Conservation (phyloP, 2,888 invertebrate species). For the Eucera pruinosa region DNA sequence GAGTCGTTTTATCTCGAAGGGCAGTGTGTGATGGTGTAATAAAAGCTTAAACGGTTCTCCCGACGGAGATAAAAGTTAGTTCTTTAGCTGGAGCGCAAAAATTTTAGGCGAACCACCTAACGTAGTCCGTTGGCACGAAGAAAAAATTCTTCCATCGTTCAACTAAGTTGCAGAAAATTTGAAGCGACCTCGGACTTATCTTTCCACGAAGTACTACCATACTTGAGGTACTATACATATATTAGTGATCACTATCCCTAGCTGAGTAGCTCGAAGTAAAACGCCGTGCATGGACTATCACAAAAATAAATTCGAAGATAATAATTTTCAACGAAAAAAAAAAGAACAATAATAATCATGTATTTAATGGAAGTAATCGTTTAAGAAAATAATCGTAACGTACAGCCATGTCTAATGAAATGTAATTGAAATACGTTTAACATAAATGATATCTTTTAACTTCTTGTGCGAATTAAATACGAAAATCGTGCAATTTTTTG, state of each 20-base stretch:
- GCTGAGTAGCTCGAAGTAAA: background rate
- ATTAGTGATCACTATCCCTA: too few relatives aligned
- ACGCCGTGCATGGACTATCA: too few relatives aligned
- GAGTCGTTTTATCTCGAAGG: slow-evolving; percentile 37
- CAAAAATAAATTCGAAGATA: too few relatives aligned
- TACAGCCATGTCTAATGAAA: too few relatives aligned
- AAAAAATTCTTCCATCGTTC: slow-evolving; percentile 6
- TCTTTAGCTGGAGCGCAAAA: slow-evolving; percentile 25
- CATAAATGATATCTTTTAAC: too few relatives aligned
- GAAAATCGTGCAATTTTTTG: too few relatives aligned
- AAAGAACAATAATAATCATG: too few relatives aligned
- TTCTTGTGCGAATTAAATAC: too few relatives aligned
- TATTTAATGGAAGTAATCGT: too few relatives aligned
- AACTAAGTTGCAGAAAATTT: slow-evolving; percentile 2
- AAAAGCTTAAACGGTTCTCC: slow-evolving; percentile 46
- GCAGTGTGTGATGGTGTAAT: slow-evolving; percentile 35
- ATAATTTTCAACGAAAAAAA: too few relatives aligned
- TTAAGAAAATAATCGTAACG: too few relatives aligned
- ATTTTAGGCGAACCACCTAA: slow-evolving; percentile 30
- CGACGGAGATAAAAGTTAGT: slow-evolving; percentile 35
- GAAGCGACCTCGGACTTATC: background rate
- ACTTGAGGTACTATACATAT: background rate
- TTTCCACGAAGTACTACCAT: background rate
- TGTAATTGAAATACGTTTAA: too few relatives aligned
- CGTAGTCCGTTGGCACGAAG: background rate